Evolutionary conservation across 2,888 invertebrate species (phyloP).

Genomic region (Leistus spinibarbis): DNA sequence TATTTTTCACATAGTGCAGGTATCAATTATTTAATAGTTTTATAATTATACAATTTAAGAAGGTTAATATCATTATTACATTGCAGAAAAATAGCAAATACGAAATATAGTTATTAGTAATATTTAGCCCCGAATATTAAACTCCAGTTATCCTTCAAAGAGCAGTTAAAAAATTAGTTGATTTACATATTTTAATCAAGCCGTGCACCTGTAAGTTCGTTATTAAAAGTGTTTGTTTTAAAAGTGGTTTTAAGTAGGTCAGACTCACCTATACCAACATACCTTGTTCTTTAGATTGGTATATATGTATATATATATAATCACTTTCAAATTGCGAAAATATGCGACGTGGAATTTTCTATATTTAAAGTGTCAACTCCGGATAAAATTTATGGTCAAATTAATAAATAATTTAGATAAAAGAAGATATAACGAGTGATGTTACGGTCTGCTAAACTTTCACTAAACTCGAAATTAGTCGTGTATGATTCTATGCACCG

Average conservation of each 20-base stretch:
- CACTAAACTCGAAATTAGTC: neutral
- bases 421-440: neutral
- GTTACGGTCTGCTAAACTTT: neutral
- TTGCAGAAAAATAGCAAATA: no score
- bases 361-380: constrained; percentile 11
- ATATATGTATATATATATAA: constrained; percentile 2
- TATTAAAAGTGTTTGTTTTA: no score
- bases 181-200: neutral
- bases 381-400: neutral
- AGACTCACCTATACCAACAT: neutral
- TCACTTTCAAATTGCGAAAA: constrained; percentile 33
- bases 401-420: neutral
- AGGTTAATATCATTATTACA: no score
- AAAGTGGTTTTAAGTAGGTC: neutral
- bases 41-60: no score
- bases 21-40: no score
- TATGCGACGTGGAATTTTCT: neutral
- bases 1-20: no score
- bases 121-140: no score
- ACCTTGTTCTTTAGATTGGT: neutral
- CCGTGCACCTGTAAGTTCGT: neutral
- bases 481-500: no score
- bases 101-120: no score
- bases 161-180: neutral
- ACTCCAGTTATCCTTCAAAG: neutral